These are phyloP conservation scores for Spea bombifrons DNA, from an alignment of 2,113 vertebrate genomes.

Conservation along the genomic window DNA sequence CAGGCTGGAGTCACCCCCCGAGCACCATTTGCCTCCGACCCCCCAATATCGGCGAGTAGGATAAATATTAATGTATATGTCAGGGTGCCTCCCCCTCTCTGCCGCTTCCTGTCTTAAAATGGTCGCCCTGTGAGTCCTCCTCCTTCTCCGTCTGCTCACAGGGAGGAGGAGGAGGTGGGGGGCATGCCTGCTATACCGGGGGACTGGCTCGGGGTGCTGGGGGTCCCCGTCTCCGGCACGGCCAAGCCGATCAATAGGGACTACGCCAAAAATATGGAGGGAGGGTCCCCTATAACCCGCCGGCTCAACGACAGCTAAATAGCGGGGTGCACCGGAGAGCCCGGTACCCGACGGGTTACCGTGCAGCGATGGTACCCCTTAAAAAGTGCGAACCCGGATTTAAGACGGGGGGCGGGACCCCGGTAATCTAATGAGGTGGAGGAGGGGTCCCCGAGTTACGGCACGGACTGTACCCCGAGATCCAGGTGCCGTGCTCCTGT, in stretches of 20 bases:
- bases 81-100: slow-evolving; percentile 38
- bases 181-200: not conserved
- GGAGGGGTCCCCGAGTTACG: not conserved
- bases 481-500: not conserved
- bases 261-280: not conserved
- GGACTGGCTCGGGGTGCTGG: not conserved
- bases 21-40: slow-evolving; percentile 15
- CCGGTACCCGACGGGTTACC: too few species aligned
- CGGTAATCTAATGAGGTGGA: not conserved
- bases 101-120: slow-evolving; percentile 51
- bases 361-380: too few species aligned
- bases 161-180: not conserved
- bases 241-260: not conserved
- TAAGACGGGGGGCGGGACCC: not conserved
- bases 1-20: slow-evolving; percentile 2
- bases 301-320: too few species aligned
- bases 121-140: slow-evolving; percentile 42
- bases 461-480: not conserved
- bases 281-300: not conserved
- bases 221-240: not conserved
- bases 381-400: too few species aligned
- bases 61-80: slow-evolving; percentile 17
- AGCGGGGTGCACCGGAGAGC: too few species aligned
- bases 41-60: slow-evolving; percentile 17
- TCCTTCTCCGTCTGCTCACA: not conserved